phyloP scores from a whole-genome alignment of 2,888 invertebrate species.

The Dicycla oo region DNA sequence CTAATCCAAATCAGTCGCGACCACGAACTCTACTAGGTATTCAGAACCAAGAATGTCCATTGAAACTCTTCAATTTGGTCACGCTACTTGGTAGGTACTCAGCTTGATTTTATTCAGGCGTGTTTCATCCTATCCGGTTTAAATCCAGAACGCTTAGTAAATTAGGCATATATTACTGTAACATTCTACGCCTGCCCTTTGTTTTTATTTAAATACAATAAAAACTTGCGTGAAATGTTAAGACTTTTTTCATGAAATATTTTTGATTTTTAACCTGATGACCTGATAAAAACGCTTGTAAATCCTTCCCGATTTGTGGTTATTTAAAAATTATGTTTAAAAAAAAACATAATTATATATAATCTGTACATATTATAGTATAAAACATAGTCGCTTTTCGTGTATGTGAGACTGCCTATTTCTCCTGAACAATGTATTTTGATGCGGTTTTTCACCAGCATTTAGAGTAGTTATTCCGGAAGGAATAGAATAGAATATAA shows the following conservation, averaged over 20 bases:
- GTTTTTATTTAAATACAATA: too few species aligned
- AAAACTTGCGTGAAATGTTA: slow-evolving; percentile 2
- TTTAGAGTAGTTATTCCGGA: too few species aligned
- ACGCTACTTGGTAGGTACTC: slow-evolving; percentile 42
- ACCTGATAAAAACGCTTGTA: too few species aligned
- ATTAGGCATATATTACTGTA: slow-evolving; percentile 61
- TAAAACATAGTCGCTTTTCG: too few species aligned
- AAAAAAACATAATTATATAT: too few species aligned
- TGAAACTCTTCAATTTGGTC: slow-evolving; percentile 6
- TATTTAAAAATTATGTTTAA: too few species aligned
- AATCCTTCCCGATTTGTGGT: too few species aligned
- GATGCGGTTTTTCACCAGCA: too few species aligned
- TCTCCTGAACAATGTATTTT: too few species aligned
- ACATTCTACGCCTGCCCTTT: slow-evolving; percentile 34
- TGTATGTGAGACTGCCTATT: too few species aligned
- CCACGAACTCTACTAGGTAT: not conserved
- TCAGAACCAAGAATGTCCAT: not conserved
- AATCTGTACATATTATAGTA: too few species aligned
- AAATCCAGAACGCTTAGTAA: slow-evolving; percentile 60
- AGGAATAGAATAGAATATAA: too few species aligned
- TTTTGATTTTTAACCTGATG: not conserved
- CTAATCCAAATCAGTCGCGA: not conserved
- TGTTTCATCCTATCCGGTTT: slow-evolving; percentile 59
- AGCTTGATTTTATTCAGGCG: slow-evolving; percentile 63
- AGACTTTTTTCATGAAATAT: not conserved